These are phyloP conservation scores for Ophion slaviceki DNA, from an alignment of 2,888 invertebrate species.

Conservation along the genomic window DNA sequence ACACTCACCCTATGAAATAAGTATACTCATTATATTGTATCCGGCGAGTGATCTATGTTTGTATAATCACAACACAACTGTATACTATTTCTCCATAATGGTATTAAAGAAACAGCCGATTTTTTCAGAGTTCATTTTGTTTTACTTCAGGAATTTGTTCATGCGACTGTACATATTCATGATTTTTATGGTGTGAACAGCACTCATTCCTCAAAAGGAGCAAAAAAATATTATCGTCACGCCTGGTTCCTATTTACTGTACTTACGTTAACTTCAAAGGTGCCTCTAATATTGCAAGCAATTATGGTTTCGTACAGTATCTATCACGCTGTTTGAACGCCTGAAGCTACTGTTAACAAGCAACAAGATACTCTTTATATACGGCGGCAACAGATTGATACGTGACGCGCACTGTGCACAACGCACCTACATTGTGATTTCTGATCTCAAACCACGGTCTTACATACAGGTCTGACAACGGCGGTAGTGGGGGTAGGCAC, in stretches of 20 bases:
- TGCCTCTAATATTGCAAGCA: background rate
- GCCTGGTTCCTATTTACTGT: background rate
- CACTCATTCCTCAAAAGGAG: background rate
- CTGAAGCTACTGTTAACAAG: background rate
- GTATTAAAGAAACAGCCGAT: background rate
- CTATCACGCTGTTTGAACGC: background rate
- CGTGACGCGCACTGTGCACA: background rate
- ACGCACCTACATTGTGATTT: background rate
- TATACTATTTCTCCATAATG: background rate
- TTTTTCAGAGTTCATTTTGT: background rate
- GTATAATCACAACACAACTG: background rate
- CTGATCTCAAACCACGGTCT: background rate
- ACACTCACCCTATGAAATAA: background rate
- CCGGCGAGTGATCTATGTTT: background rate
- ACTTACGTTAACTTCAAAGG: background rate
- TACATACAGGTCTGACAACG: too few relatives aligned
- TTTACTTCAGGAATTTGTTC: too few relatives aligned
- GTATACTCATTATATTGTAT: background rate
- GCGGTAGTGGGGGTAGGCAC: too few relatives aligned
- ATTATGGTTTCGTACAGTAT: background rate
- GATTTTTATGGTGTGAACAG: too few relatives aligned
- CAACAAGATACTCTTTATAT: background rate
- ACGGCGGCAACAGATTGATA: background rate
- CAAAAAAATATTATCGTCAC: background rate
- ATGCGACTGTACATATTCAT: too few relatives aligned